phyloP scores from a whole-genome alignment of 2,888 invertebrate species.

The Apodemia hepburni region DNA sequence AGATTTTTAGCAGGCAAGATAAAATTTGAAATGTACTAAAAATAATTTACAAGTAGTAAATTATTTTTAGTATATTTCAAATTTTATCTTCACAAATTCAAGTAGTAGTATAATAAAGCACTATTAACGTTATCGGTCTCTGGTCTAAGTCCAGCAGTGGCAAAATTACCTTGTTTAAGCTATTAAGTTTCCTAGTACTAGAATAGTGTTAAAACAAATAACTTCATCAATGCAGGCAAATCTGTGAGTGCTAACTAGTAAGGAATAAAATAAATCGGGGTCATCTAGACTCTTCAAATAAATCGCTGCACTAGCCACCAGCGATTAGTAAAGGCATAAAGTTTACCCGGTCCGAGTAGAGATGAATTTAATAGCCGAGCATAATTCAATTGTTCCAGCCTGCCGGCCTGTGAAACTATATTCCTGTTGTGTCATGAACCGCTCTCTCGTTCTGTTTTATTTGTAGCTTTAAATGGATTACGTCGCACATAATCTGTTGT shows the following conservation, averaged over 20 bases:
- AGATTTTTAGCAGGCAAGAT: too few relatives aligned
- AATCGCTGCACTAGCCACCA: conserved; percentile 44
- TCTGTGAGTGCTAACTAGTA: not conserved
- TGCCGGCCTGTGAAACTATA: conserved; percentile 60
- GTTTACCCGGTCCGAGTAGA: conserved; percentile 38
- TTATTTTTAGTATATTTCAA: too few relatives aligned
- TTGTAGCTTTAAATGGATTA: conserved; percentile 35
- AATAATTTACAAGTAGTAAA: too few relatives aligned
- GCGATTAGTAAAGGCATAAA: conserved; percentile 47
- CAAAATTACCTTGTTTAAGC: too few relatives aligned
- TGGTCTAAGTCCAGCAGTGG: too few relatives aligned
- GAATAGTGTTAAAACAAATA: not conserved
- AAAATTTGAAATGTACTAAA: too few relatives aligned
- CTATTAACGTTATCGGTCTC: too few relatives aligned
- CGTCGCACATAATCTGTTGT: conserved; percentile 35
- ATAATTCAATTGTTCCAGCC: conserved; percentile 69
- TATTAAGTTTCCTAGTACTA: too few relatives aligned
- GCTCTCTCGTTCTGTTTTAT: conserved; percentile 29
- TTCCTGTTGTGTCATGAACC: conserved; percentile 39
- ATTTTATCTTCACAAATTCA: too few relatives aligned
- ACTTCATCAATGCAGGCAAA: not conserved
- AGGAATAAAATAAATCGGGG: conserved; percentile 16
- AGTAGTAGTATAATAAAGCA: too few relatives aligned
- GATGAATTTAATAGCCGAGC: conserved; percentile 59
- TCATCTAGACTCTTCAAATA: conserved; percentile 32